Conservation (phyloP, 2,113 vertebrate species). For the Misgurnus mizolepis region DNA sequence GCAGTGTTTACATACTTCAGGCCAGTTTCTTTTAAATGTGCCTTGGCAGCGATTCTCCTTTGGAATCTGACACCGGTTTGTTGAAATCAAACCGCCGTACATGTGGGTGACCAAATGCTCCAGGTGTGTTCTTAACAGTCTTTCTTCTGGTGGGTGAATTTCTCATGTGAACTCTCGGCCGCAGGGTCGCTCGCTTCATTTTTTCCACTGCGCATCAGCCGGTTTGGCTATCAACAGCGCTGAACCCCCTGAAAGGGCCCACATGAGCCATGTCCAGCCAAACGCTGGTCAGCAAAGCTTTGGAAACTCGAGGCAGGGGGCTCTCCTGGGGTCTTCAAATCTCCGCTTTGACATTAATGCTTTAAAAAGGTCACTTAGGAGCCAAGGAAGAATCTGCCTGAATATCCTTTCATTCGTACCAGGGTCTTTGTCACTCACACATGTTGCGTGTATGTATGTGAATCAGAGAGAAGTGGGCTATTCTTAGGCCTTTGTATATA, state of each 20-base stretch:
- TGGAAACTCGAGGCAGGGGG: constrained; percentile 17
- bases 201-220: constrained; percentile 4
- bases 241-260: constrained; percentile 21
- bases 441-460: constrained; percentile 8
- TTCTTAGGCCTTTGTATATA: constrained; percentile 32
- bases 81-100: constrained; percentile 12
- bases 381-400: constrained; percentile 9
- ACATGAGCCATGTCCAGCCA: neutral
- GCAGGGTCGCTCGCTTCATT: neutral
- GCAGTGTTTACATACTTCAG: constrained; percentile 31
- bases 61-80: constrained; percentile 30
- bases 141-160: neutral
- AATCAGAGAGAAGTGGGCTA: constrained; percentile 23
- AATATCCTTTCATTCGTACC: neutral
- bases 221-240: constrained; percentile 15
- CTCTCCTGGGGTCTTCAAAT: neutral
- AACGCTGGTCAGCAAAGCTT: constrained; percentile 32
- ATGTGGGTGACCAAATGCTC: constrained; percentile 32
- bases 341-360: constrained; percentile 16
- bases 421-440: neutral
- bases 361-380: constrained; percentile 10
- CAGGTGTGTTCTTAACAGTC: constrained; percentile 22
- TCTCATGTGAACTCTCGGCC: neutral
- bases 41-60: constrained; percentile 18
- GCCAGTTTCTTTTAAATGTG: constrained; percentile 13